Evolutionary conservation across 2,113 vertebrate species (phyloP).

Genomic region (Setophaga coronata): DNA sequence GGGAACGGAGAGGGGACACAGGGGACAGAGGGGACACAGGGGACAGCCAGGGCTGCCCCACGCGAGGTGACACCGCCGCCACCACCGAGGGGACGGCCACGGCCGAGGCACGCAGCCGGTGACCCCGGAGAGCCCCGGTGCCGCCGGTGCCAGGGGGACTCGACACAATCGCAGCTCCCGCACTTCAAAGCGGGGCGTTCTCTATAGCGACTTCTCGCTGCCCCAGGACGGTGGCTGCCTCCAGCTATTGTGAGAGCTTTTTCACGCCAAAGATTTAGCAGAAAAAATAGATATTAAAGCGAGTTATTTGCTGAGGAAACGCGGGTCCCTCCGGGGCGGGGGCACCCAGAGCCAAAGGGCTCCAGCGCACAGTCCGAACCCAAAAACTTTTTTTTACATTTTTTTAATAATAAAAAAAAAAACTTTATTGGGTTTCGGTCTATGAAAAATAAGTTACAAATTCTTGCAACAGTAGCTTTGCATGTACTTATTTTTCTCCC

Average conservation of each 20-base stretch:
- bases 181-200: constrained; percentile 38
- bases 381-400: not conserved
- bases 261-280: constrained; percentile 47
- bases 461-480: constrained; percentile 91
- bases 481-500: constrained; percentile 82
- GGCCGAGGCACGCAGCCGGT: not conserved
- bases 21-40: not conserved
- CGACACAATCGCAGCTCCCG: constrained; percentile 5
- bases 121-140: not conserved
- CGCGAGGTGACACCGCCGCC: not conserved
- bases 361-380: not conserved
- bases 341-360: not conserved
- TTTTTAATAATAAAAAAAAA: not conserved
- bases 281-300: constrained; percentile 7
- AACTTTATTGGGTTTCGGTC: constrained; percentile 63
- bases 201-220: constrained; percentile 60
- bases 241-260: constrained; percentile 35
- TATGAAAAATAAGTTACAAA: constrained; percentile 79
- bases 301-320: not conserved
- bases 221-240: constrained; percentile 15
- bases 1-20: not conserved
- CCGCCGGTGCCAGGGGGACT: not conserved
- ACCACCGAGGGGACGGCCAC: not conserved
- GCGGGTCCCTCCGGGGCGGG: not conserved
- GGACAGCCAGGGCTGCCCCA: not conserved